Base-by-base conservation (phyloP, 2,888 invertebrate genomes). In the Pimpla rufipes region DNA sequence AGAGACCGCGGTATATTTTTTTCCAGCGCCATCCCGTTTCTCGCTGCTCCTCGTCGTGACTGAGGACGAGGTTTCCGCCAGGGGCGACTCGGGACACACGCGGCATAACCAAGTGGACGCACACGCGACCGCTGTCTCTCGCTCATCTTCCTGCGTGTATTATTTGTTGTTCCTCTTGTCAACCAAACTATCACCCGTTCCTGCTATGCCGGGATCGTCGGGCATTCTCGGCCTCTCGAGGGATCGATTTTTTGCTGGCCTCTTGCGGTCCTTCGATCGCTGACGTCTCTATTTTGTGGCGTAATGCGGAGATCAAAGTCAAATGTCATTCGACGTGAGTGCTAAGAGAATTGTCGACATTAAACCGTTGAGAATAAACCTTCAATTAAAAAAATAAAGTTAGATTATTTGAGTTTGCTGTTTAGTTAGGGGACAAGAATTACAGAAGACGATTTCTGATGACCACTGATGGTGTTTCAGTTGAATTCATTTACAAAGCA, bases 61-160 rank as follows among this genome's bases (percentile, higher is more conserved):
- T 35, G 50, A 75, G 79, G 55, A 78, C 62, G 88, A 88, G 89
- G 90, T 89, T 89, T 89, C 78, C 84, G 88, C 78, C 87, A 86
- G 87, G 89, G 88, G 88, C 86, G 87, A 88, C 87, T 83, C 79
- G 78, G 73, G 86, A 89, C 89, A 89, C 89, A 88, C 84, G 87
- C 87, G 85, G 89, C 89, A 89, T 90, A 89, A 88, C 87, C 88
- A 89, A 90, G 88, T 88, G 86, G 86, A 29, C 83, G 83, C 87
- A 75, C 70, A 71, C 64, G 70, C 64, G 40, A 66, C 57, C 68
- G 50, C 50, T 82, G 57, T 50, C 57, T n/a, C 29, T 73, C 55
- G 52, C 37, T 59, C 29, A 57, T 76, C 45, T 73, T 52, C 55
- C n/a, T 35, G 2, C 11, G 6, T 59, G n/a, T 59, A 37, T n/a